These are phyloP conservation scores for Luscinia luscinia DNA, from an alignment of 2,797 vertebrate species.

Conservation along the genomic window DNA sequence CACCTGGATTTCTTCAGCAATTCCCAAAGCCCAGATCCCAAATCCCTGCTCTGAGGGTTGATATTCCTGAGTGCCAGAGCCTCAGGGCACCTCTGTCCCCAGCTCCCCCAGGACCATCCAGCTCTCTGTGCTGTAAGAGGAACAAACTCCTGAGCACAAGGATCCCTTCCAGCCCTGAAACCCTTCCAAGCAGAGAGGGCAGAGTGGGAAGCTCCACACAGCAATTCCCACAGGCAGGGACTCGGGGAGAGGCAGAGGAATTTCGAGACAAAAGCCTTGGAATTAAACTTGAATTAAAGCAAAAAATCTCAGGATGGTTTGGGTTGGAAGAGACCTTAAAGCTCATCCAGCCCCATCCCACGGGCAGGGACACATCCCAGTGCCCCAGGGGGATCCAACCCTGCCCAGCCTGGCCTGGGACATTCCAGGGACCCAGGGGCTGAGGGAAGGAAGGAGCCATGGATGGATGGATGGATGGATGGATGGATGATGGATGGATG, in stretches of 20 bases:
- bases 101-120: background rate
- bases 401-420: background rate
- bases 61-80: background rate
- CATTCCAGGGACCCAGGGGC: background rate
- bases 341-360: background rate
- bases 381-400: background rate
- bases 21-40: background rate
- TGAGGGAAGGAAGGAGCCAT: too few species aligned
- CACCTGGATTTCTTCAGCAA: background rate
- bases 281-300: background rate
- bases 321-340: background rate
- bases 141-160: background rate
- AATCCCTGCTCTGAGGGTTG: background rate
- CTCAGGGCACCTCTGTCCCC: background rate
- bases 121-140: background rate
- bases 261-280: background rate
- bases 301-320: background rate
- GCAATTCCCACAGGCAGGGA: background rate
- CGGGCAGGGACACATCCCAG: background rate
- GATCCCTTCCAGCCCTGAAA: background rate
- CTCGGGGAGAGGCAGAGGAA: background rate
- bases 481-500: background rate
- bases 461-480: background rate
- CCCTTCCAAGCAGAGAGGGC: background rate
- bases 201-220: background rate